Base-by-base conservation (phyloP, 2,113 vertebrate species). In the Columba janthina region DNA sequence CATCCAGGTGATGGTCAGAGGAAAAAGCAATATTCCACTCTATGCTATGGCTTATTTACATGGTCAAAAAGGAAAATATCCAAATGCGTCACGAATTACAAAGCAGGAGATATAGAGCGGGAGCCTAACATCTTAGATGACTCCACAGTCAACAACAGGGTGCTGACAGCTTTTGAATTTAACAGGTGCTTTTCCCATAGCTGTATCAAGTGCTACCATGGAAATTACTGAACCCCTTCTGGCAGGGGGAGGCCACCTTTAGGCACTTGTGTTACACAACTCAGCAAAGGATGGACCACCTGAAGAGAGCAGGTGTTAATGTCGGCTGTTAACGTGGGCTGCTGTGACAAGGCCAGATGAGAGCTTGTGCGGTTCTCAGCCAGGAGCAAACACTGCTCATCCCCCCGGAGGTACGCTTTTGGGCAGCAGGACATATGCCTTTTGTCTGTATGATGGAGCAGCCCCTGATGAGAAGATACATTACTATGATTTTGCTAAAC, bases 381-480 rank as follows among this genome's bases (percentile, higher is more conserved):
- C 2, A 0, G 58, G 31, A 71, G 11, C 24, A 38, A 65, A 66
- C 2, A 2, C 44, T 48, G 22, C 26, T 82, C 31, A 53, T 89
- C 8, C 29, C 8, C 29, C n/a, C 4, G 12, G 5, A 8, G 9
- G 12, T 54, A 15, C 2, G 0, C 8, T 75, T 29, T 34, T 57
- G 66, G 40, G 6, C 44, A 73, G 40, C 2, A 2, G n/a, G 13
- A 50, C 6, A 24, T 70, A 21, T 12, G 40, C 11, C 32, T 78
- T 71, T 74, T 74, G 15, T 40, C 40, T 74, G 3, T 46, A 11
- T 61, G 40, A 65, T 13, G 31, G 34, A 85, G 20, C 46, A 61
- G 15, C 36, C 15, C 18, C 36, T 21, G 15, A 44, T 62, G 26
- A 85, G 56, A 56, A 66, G 40, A 56, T 14, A 53, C 4, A 3